A percentile compares a stretch with the other conserved stretches of the same genome.
These are phyloP conservation scores for Panulirus ornatus DNA, from an alignment of 1,140 invertebrate species.

Conservation along the genomic window DNA sequence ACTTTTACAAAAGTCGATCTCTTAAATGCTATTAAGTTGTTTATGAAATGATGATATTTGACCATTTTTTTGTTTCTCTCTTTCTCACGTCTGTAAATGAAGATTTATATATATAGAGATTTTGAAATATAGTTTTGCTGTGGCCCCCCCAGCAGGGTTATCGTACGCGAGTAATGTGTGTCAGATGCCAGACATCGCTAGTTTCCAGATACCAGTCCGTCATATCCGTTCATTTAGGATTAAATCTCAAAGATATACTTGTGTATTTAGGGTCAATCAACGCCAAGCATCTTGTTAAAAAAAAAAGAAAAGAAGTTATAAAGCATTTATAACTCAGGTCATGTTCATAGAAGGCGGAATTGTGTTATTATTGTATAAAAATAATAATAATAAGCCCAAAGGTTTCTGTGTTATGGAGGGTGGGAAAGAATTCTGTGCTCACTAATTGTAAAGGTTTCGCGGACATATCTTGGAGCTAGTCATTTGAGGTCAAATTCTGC, in stretches of 20 bases:
- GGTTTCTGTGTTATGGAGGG: neutral
- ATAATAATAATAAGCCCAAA: too few species aligned
- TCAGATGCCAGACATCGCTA: constrained; percentile 21
- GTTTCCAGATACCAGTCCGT: constrained; percentile 66
- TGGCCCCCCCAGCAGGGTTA: too few species aligned
- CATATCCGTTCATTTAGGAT: neutral
- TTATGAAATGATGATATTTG: neutral
- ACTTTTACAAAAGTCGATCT: constrained; percentile 25
- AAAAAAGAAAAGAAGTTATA: too few species aligned
- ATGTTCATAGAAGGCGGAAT: neutral
- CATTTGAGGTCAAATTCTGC: constrained; percentile 54
- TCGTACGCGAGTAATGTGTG: constrained; percentile 16
- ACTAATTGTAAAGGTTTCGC: neutral
- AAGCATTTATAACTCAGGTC: too few species aligned
- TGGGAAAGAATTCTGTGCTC: neutral
- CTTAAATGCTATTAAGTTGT: neutral
- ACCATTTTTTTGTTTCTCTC: neutral
- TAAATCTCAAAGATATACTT: neutral
- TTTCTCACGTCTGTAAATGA: too few species aligned
- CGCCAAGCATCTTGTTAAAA: too few species aligned
- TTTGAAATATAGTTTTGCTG: too few species aligned
- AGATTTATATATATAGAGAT: too few species aligned
- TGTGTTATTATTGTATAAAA: neutral
- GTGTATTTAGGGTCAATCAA: neutral
- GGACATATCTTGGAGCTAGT: constrained; percentile 69